Evolutionary conservation across 2,797 vertebrate species (phyloP).

Genomic region (Lepilemur septentrionalis): DNA sequence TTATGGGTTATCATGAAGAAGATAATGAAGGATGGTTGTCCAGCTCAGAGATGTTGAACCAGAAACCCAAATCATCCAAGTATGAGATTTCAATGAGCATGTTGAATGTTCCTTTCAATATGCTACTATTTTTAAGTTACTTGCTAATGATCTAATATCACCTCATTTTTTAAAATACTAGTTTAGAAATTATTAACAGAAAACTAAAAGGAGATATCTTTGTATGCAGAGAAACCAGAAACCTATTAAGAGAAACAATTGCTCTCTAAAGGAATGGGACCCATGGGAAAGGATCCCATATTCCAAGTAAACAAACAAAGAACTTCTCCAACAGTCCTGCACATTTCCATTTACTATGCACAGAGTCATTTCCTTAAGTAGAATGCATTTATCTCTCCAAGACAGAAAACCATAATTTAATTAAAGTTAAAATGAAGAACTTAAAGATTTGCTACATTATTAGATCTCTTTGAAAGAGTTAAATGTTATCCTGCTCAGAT

Average conservation of each 20-base stretch:
- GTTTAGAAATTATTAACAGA: neutral
- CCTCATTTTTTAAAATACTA: neutral
- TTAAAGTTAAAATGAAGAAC: slow-evolving; percentile 76
- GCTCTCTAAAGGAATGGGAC: neutral
- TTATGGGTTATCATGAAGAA: neutral
- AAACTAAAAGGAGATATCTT: neutral
- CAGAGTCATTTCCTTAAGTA: slow-evolving; percentile 68
- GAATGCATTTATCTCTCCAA: slow-evolving; percentile 45
- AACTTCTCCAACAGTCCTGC: neutral
- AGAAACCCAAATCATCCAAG: neutral
- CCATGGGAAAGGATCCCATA: neutral
- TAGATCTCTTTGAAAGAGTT: slow-evolving; percentile 81
- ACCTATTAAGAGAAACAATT: neutral
- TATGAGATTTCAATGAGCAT: neutral
- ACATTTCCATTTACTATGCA: slow-evolving; percentile 50
- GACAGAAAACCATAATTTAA: slow-evolving; percentile 62
- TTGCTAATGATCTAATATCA: neutral
- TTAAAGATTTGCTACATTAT: slow-evolving; percentile 62
- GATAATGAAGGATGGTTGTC: neutral
- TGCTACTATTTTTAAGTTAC: neutral
- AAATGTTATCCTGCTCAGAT: slow-evolving; percentile 79
- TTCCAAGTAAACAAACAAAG: slow-evolving; percentile 21
- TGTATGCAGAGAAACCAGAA: neutral
- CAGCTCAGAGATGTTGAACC: neutral
- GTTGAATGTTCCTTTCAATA: neutral